Evolutionary conservation across 2,888 invertebrate genomes (phyloP).

Genomic region (Eumacrocentrus americanus): DNA sequence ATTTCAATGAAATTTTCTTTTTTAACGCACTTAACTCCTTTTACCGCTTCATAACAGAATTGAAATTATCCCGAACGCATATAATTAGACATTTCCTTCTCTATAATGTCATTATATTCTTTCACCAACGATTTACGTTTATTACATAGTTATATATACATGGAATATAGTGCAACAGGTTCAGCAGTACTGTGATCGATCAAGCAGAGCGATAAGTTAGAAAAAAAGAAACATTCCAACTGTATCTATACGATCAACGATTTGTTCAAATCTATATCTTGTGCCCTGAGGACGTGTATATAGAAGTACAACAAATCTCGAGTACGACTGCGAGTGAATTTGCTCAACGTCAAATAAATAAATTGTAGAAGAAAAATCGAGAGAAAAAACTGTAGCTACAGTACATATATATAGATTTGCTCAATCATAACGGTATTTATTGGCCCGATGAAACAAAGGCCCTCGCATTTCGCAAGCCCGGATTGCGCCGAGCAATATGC

Average conservation of each 20-base stretch:
- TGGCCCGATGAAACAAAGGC: conserved; percentile 26
- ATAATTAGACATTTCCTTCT: no score
- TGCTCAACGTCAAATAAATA: background rate
- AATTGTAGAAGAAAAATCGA: background rate
- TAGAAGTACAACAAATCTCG: background rate
- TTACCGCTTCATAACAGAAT: no score
- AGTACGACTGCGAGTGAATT: conserved; percentile 3
- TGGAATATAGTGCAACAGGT: conserved; percentile 10
- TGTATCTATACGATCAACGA: conserved; percentile 7
- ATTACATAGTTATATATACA: background rate
- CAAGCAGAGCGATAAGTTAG: conserved; percentile 2
- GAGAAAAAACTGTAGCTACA: conserved; percentile 3
- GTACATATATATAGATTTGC: conserved; percentile 22
- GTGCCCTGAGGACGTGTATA: background rate
- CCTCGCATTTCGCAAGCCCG: conserved; percentile 18
- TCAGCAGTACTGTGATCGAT: conserved; percentile 15
- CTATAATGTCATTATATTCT: no score
- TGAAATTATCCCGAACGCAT: no score
- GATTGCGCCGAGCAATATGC: conserved; percentile 15
- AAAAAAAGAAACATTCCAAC: background rate
- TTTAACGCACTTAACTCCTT: no score
- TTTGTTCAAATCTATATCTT: conserved; percentile 4
- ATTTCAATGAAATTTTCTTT: no score
- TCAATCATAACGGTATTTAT: conserved; percentile 33
- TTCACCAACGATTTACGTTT: background rate